Base-by-base conservation (phyloP, 1,140 invertebrate species). In the Globodera ellingtonae region DNA sequence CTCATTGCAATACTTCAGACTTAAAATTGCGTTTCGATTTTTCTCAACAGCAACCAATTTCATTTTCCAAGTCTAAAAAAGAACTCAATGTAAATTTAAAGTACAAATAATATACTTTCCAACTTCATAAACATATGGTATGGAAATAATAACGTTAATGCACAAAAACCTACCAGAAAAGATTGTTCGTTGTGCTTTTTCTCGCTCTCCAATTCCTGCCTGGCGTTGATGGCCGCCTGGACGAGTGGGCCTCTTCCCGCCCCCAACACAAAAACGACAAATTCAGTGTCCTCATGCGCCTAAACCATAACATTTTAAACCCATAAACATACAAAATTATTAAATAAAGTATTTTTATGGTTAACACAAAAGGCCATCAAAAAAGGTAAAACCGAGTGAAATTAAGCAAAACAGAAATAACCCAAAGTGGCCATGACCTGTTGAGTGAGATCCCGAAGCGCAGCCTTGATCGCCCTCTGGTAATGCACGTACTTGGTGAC, bases 191-290 rank as follows among this genome's bases (percentile, higher is more conserved):
- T 62, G 10, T 62, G 56, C 56, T 75, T 75, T 56, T 75, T 75
- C 73, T 75, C 7, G 6, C 7, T 62, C 24, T 44, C 24, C 59
- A 80, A 56, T 21, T 62, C 65, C 15, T 48, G 35, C 50, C 76
- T 75, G 21, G 86, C 83, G 71, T 81, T 67, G n/a, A 88, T 48
- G 4, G 83, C 47, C 6, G 82, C 77, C n/a, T 46, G 56, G 4
- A 98, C 95, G 71, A 99, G 90, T 4, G 97, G 97, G 8, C 98
- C 98, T 88, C 98, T 91, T 0, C 98, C 98, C 72, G 96, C 97
- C 5, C 96, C 96, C 62, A 98, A 92, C 4, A 98, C 94, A 94
- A 97, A 97, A 7, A 97, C 91, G 65, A 94, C 92, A 65, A 84
- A 46, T 24, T 70, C 62, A 24, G 83, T 35, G 35, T 35, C 35